These are phyloP conservation scores for Amyelois transitella DNA, from an alignment of 1,140 invertebrate genomes.

Conservation along the genomic window DNA sequence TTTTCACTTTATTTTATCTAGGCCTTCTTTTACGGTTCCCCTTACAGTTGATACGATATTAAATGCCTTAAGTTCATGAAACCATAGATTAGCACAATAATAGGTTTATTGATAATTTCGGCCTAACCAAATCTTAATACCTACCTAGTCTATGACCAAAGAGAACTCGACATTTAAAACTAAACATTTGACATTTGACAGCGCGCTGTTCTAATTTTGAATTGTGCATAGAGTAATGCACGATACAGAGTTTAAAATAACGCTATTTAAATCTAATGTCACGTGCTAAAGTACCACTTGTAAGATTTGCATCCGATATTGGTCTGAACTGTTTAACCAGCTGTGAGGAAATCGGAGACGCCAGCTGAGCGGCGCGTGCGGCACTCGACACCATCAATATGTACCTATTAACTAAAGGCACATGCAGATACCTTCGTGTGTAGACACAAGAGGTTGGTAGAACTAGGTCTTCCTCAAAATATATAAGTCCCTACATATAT, in stretches of 20 bases:
- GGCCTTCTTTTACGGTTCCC: too few species aligned
- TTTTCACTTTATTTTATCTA: too few species aligned
- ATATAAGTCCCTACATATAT: too few species aligned
- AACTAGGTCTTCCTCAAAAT: too few species aligned
- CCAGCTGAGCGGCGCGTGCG: conserved; percentile 8
- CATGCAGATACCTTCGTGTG: too few species aligned
- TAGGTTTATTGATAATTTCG: not conserved
- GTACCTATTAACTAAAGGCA: not conserved
- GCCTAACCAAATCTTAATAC: not conserved
- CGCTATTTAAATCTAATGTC: too few species aligned
- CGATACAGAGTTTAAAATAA: not conserved
- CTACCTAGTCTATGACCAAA: not conserved
- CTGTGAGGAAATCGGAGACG: conserved; percentile 6
- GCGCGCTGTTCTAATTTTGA: not conserved
- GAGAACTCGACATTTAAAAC: not conserved
- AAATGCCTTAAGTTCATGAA: too few species aligned
- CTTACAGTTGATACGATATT: too few species aligned
- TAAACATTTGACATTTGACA: not conserved
- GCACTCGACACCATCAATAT: conserved; percentile 9
- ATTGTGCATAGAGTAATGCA: not conserved
- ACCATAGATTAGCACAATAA: too few species aligned
- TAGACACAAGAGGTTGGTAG: too few species aligned
- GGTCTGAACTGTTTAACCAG: conserved; percentile 4
- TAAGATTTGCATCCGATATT: conserved; percentile 2
- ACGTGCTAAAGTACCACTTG: not conserved